Evolutionary conservation across 2,888 invertebrate species (phyloP), one percentile per base, ranked within the genome.

Genomic region (Dascillus cervinus): DNA sequence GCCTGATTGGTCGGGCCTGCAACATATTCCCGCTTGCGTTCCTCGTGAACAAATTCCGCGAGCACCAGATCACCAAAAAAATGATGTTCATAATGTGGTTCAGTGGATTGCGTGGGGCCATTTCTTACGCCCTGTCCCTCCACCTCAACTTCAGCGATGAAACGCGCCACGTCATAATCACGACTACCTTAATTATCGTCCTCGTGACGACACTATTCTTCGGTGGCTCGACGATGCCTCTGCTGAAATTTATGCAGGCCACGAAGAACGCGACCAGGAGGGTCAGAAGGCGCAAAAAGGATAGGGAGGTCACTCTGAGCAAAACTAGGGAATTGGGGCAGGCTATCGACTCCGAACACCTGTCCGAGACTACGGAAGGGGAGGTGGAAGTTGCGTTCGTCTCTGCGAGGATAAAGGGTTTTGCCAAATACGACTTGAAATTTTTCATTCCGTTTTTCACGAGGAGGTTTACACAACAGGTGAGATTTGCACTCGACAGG

Each of bases 41-140:
- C 53, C 70, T 97, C 19, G 88, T 94, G 31, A 98, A 98, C 64
- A 86, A 86, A 63, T 98, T 97, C 64, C 77, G 96, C 9, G 92
- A 95, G 58, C 96, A 96, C 67, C 94, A 94, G 66, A 97, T 98
- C 35, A 96, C 95, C 1, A 85, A 82, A 61, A 92, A 94, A 66
- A 96, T 94, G 91, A 95, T 95, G 81, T 95, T 96, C 56, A 94
- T 97, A 37, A 97, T 97, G 96, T 97, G 96, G 96, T 96, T 96
- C 62, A 94, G 94, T 62, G 92, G 96, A 24, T 67, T 97, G 41
- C 75, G 97, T 33, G 97, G 97, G 19, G 97, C 97, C 4, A 95
- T 98, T 61, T 96, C 97, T 0, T 98, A 98, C 66, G 97, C 97
- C 1, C 69, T 98, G 11, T 94, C 95, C 1, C 75, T 98, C 30